Base-by-base conservation (phyloP, 2,113 vertebrate genomes). In the Pluvialis apricaria region DNA sequence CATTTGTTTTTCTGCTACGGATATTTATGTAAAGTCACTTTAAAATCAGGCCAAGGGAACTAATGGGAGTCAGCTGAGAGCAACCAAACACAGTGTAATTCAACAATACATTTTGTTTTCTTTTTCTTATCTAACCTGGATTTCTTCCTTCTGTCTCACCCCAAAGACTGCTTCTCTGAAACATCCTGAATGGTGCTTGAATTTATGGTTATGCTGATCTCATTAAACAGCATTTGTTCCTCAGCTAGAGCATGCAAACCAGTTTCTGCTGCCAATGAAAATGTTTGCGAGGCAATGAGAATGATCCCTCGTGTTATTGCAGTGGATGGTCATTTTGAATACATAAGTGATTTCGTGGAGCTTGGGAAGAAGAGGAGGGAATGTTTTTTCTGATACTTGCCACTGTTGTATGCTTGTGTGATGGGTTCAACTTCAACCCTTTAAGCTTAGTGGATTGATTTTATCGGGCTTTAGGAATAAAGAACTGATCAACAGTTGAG, bases 361-460 rank as follows among this genome's bases (percentile, higher is more conserved):
- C 16, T 79, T 66, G 34, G 32, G 78, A 88, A 87, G 47, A 72
- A 92, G 28, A 61, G 4, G 20, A 58, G 9, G 13, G 20, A 84
- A 61, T 76, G 8, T 22, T 66, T 72, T 73, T 86, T 82, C 44
- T 61, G 29, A 65, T 52, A 4, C 25, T 57, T 90, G 34, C 11
- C 19, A 32, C 28, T 42, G 11, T n/a, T 36, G 4, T 24, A 18
- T 61, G 12, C 11, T 54, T 73, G 3, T 51, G 25, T 51, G 40
- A 54, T 0, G 0, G 12, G 21, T 60, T 85, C 32, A n/a, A 0
- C 69, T 85, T 13, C 28, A 29, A 70, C 0, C 3, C 15, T 80
- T 66, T 40, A 64, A 45, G 4, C 10, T 54, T 7, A 26, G 10
- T 44, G 11, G 15, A 40, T 47, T 60, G 17, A 55, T 77, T 69